Percentiles rank a stretch among this genome's conserved stretches.
phyloP scores from a whole-genome alignment of 2,888 invertebrate genomes.

The Drosophila stalkeri region DNA sequence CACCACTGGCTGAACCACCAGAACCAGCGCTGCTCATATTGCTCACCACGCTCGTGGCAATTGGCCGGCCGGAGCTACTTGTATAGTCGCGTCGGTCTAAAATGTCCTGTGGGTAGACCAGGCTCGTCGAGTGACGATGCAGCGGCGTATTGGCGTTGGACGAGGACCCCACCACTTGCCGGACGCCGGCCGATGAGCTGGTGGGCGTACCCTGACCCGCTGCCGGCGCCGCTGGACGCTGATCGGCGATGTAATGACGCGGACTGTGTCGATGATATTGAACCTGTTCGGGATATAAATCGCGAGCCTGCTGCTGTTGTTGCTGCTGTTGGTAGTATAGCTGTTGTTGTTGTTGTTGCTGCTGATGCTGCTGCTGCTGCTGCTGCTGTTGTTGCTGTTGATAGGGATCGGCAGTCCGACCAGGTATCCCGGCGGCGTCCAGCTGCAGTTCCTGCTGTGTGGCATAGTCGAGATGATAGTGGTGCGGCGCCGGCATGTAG shows the following conservation, averaged over 20 bases:
- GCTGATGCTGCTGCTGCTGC: conserved; percentile 32
- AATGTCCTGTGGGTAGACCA: conserved; percentile 84
- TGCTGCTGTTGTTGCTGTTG: conserved; percentile 53
- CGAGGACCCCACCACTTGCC: conserved; percentile 66
- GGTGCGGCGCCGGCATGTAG: conserved; percentile 75
- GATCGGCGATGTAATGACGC: conserved; percentile 83
- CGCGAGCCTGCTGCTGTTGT: conserved; percentile 57
- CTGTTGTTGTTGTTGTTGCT: conserved; percentile 54
- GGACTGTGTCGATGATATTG: conserved; percentile 84
- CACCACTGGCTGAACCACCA: conserved; percentile 33
- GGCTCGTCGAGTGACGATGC: conserved; percentile 80
- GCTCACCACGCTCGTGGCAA: conserved; percentile 77
- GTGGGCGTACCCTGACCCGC: conserved; percentile 70
- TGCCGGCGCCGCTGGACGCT: conserved; percentile 67
- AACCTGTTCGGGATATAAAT: conserved; percentile 81
- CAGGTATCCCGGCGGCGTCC: conserved; percentile 74
- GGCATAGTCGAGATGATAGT: conserved; percentile 71
- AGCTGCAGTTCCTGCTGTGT: conserved; percentile 61
- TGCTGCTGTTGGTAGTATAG: conserved; percentile 21
- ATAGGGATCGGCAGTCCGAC: conserved; percentile 41
- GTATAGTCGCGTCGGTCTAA: conserved; percentile 85
- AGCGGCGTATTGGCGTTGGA: conserved; percentile 79
- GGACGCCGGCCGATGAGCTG: conserved; percentile 62
- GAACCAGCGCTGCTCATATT: conserved; percentile 43
- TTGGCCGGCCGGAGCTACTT: conserved; percentile 67